These are phyloP conservation scores for Esperia sulphurella DNA, from an alignment of 2,888 invertebrate genomes.

Conservation along the genomic window DNA sequence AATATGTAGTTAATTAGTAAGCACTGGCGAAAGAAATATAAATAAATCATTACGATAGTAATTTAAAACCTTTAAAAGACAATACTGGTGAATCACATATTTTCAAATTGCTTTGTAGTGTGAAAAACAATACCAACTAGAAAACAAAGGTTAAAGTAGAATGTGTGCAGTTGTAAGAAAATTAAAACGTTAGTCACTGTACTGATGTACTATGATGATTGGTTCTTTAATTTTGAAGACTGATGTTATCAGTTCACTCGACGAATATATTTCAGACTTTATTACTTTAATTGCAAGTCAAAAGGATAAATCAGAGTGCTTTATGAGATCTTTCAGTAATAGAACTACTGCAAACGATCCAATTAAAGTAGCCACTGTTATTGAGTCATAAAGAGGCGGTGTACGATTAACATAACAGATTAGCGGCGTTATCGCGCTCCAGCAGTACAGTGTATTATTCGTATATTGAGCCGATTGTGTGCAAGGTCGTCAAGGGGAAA, in stretches of 20 bases:
- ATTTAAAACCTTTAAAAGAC: slow-evolving; percentile 21
- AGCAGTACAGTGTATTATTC: slow-evolving; percentile 39
- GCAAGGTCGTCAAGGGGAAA: slow-evolving; percentile 76
- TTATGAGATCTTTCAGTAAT: slow-evolving; percentile 28
- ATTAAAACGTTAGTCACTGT: slow-evolving; percentile 53
- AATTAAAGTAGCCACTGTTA: slow-evolving; percentile 19
- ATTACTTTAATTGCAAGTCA: slow-evolving; percentile 26
- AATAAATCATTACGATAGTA: slow-evolving; percentile 18
- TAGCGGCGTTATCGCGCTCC: slow-evolving; percentile 35
- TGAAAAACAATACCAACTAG: slow-evolving; percentile 47
- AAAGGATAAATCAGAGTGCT: slow-evolving; percentile 20
- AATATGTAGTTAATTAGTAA: slow-evolving; percentile 2
- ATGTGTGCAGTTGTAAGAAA: slow-evolving; percentile 54
- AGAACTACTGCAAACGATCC: slow-evolving; percentile 25
- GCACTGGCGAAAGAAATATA: slow-evolving; percentile 5
- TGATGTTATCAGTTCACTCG: too few species aligned
- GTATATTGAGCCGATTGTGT: slow-evolving; percentile 43
- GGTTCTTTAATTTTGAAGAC: too few species aligned
- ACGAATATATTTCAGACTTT: too few species aligned
- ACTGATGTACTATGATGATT: slow-evolving; percentile 26
- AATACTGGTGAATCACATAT: slow-evolving; percentile 32
- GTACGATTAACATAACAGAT: slow-evolving; percentile 22
- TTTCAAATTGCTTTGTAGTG: slow-evolving; percentile 31
- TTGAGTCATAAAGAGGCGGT: slow-evolving; percentile 12
- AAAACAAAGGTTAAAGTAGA: slow-evolving; percentile 61